Conservation (phyloP, 2,888 invertebrate genomes). For the Stegophylla sp. region DNA sequence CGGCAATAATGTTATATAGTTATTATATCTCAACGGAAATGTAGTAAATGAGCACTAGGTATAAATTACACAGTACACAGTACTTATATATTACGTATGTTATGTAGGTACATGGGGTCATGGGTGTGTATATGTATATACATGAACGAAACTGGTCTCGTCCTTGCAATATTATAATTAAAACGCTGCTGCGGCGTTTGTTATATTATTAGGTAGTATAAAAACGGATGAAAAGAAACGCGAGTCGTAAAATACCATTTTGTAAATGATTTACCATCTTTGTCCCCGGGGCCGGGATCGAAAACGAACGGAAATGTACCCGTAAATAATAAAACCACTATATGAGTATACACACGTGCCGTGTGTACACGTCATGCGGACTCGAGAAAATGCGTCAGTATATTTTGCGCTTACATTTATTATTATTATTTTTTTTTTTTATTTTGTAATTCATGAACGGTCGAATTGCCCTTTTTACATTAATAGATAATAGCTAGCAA, state of each 20-base stretch:
- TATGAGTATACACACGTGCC: too few relatives aligned
- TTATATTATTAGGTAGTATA: too few relatives aligned
- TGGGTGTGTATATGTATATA: background rate
- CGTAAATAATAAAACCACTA: too few relatives aligned
- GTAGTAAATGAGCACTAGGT: background rate
- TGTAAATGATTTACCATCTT: conserved; percentile 20
- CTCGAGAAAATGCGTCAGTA: too few relatives aligned
- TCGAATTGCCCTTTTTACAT: too few relatives aligned
- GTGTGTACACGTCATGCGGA: too few relatives aligned
- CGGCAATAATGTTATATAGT: background rate
- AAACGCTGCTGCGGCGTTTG: conserved; percentile 1
- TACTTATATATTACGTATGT: background rate
- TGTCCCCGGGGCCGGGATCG: background rate
- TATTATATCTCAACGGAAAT: background rate
- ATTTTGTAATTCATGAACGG: too few relatives aligned
- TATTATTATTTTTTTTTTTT: too few relatives aligned
- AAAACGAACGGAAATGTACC: background rate
- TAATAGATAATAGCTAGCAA: too few relatives aligned
- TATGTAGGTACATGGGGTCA: background rate
- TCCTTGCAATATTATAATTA: conserved; percentile 24
- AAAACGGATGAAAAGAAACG: conserved; percentile 12
- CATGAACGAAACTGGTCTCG: background rate
- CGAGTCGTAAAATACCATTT: conserved; percentile 26
- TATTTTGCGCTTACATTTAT: too few relatives aligned
- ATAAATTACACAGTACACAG: too few relatives aligned